A percentile compares a stretch with the other conserved stretches of the same genome.
Evolutionary conservation across 2,888 invertebrate genomes (phyloP).

Genomic region (Rhingia rostrata): DNA sequence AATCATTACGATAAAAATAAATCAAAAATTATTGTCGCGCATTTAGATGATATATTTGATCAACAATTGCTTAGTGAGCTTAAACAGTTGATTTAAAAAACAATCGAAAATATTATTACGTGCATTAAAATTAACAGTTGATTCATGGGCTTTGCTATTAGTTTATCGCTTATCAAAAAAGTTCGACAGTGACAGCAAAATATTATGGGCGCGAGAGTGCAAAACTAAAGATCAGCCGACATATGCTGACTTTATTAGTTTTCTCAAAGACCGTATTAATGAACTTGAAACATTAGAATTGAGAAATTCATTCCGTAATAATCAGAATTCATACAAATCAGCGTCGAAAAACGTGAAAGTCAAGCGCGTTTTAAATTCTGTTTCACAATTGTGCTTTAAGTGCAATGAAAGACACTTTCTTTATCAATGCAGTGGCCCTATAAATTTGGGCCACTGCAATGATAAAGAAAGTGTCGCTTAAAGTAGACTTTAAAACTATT

Average conservation of each 20-base stretch:
- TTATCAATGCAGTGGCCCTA: no score
- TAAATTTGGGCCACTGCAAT: no score
- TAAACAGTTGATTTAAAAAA: conserved; percentile 10
- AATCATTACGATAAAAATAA: conserved; percentile 20
- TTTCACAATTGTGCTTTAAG: conserved; percentile 2
- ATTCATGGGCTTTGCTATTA: conserved; percentile 4
- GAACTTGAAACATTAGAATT: conserved; percentile 20
- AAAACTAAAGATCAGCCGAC: background rate
- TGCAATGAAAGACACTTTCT: conserved; percentile 31
- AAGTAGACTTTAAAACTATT: no score
- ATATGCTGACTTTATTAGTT: background rate
- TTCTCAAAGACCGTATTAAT: conserved; percentile 25
- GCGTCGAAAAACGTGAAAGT: background rate
- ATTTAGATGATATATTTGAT: conserved; percentile 29
- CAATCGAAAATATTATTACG: conserved; percentile 9
- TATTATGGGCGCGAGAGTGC: conserved; percentile 26
- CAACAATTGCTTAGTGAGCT: conserved; percentile 6
- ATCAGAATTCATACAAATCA: background rate
- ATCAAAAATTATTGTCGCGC: conserved; percentile 14
- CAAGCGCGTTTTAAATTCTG: conserved; percentile 2
- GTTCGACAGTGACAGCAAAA: conserved; percentile 20
- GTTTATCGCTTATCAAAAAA: conserved; percentile 28
- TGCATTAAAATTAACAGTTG: conserved; percentile 19
- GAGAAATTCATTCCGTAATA: background rate
- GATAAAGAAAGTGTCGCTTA: no score